These are phyloP conservation scores for Chymomyza procnemis DNA, from an alignment of 2,888 invertebrate genomes.

Conservation along the genomic window DNA sequence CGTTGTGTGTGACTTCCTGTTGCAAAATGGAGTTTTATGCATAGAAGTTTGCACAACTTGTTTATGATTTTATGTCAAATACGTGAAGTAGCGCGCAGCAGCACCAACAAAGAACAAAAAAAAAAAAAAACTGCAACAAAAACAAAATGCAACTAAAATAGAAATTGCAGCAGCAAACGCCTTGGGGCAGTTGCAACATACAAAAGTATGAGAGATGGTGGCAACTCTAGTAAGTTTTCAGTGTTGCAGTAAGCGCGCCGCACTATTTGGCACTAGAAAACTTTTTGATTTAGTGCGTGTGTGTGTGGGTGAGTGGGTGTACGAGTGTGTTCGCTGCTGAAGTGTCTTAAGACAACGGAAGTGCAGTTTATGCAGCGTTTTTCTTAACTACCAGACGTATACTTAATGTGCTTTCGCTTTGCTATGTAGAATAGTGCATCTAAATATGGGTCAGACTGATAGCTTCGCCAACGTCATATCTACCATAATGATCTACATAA, in stretches of 20 bases:
- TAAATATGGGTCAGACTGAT: not conserved
- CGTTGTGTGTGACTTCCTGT: slow-evolving; percentile 63
- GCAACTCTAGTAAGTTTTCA: not conserved
- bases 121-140: slow-evolving; percentile 28
- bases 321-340: not conserved
- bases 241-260: not conserved
- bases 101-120: not conserved
- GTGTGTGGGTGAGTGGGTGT: not conserved
- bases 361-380: slow-evolving; percentile 50
- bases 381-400: slow-evolving; percentile 1
- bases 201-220: not conserved
- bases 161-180: slow-evolving; percentile 32
- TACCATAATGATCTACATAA: not conserved
- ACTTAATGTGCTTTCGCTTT: not conserved
- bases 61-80: slow-evolving; percentile 73
- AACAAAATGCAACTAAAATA: slow-evolving; percentile 18
- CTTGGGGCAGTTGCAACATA: not conserved
- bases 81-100: slow-evolving; percentile 51
- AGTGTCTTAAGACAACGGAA: slow-evolving; percentile 56
- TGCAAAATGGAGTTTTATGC: slow-evolving; percentile 55
- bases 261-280: slow-evolving; percentile 62
- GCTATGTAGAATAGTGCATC: not conserved
- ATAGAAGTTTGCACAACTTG: slow-evolving; percentile 68
- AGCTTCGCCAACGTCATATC: not conserved
- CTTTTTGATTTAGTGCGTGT: slow-evolving; percentile 51